Evolutionary conservation across 2,888 invertebrate genomes (phyloP).

Genomic region (Epinotia demarniana): DNA sequence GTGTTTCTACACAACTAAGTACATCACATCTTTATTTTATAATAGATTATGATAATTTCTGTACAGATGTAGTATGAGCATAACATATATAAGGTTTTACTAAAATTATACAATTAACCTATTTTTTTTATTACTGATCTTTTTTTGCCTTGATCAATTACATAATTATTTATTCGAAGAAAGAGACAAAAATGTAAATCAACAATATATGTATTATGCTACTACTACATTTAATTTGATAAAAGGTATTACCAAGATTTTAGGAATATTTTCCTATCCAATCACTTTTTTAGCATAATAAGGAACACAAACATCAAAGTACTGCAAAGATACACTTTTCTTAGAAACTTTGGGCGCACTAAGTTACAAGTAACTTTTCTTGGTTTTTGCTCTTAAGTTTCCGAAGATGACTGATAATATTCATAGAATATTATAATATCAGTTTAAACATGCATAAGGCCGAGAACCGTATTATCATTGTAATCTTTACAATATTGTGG

Average conservation of each 20-base stretch:
- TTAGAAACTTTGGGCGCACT: background rate
- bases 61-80: slow-evolving; percentile 14
- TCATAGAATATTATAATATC: background rate
- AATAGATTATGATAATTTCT: slow-evolving; percentile 32
- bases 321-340: background rate
- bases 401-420: background rate
- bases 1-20: slow-evolving; percentile 29
- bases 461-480: background rate
- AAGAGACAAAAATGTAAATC: background rate
- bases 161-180: background rate
- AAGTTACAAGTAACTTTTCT: background rate
- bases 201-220: background rate
- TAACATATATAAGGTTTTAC: background rate
- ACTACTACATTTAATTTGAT: slow-evolving; percentile 24
- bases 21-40: slow-evolving; percentile 30
- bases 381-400: background rate
- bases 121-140: background rate
- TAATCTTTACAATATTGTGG: slow-evolving; percentile 1
- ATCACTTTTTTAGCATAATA: background rate
- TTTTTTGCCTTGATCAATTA: background rate
- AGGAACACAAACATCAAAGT: background rate
- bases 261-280: slow-evolving; percentile 21
- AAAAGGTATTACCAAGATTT: background rate
- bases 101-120: background rate
- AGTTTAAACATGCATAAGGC: slow-evolving; percentile 1